Evolutionary conservation across 2,888 invertebrate species (phyloP).

Genomic region (Melipona bicolor): DNA sequence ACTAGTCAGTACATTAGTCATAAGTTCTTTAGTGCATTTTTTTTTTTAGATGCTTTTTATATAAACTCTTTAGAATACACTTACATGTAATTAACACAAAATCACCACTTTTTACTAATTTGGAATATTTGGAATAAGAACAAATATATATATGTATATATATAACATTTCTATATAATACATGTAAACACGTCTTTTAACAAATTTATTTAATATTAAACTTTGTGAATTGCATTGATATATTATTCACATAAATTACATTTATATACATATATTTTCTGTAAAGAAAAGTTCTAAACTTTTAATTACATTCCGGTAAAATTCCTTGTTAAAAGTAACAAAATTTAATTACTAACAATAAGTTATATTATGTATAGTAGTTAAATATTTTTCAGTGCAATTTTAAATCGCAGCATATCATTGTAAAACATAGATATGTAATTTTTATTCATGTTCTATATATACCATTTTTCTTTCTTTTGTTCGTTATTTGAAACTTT

Average conservation of each 20-base stretch:
- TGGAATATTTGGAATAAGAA: too few species aligned
- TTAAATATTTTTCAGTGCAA: too few species aligned
- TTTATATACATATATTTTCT: too few species aligned
- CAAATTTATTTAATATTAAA: neutral
- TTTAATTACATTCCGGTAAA: neutral
- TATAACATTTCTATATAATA: neutral
- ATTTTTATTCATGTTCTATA: neutral
- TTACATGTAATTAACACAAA: neutral
- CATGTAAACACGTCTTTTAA: neutral
- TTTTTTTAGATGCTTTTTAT: neutral
- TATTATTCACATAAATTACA: too few species aligned
- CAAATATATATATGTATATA: neutral
- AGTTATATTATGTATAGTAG: too few species aligned
- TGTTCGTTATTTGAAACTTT: neutral
- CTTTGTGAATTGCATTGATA: too few species aligned
- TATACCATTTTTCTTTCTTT: neutral
- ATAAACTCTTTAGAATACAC: neutral
- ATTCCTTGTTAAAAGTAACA: neutral
- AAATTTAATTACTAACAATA: too few species aligned
- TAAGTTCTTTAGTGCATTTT: too few species aligned
- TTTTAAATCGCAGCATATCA: too few species aligned
- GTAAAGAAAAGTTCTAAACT: neutral
- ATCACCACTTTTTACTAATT: neutral
- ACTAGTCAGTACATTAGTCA: too few species aligned
- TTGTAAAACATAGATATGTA: neutral